Base-by-base conservation (phyloP, 2,113 vertebrate genomes). In the Hystrix cristata region DNA sequence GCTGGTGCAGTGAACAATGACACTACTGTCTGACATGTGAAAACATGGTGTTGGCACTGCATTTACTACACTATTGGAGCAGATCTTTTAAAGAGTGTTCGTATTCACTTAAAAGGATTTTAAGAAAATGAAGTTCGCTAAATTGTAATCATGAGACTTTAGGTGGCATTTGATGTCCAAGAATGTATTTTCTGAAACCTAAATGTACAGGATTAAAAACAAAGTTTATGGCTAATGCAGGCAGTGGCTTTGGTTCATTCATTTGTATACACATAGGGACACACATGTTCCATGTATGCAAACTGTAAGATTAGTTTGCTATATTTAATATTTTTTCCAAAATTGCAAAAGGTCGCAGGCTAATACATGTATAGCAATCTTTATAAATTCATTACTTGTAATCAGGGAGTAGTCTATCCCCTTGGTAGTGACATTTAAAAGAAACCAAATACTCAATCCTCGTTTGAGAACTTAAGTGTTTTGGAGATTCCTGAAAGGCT, bases 111-210 rank as follows among this genome's bases (percentile, higher is more conserved):
- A n/a, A n/a, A 21, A 80, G 27, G 13, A 46, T 60, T 79, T 72
- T 96, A 81, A 79, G 62, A 90, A 89, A 88, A 91, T 78, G 16
- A 80, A 79, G 13, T 82, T 76, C 71, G 34, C 69, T 87, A 55
- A 90, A 64, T 72, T 91, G 71, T 48, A 88, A 46, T 95, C 86
- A 53, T 53, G 62, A 91, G 27, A 93, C 72, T 29, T 82, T 71
- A 51, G 34, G 65, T 90, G 38, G 48, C 71, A 62, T 87, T 91
- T 92, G 82, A 88, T 85, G 95, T 87, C 71, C n/a, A 96, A 94
- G 51, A 96, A 67, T 48, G 25, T 69, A 19, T 71, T 96, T 97
- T 78, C 69, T 80, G 74, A 91, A 94, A 96, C 69, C 53, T 25
- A 82, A 88, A 67, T 31, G 4, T 65, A 38, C 31, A 34, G 81